Base-by-base conservation (phyloP, 1,140 invertebrate genomes). In the Bacillus rossius region DNA sequence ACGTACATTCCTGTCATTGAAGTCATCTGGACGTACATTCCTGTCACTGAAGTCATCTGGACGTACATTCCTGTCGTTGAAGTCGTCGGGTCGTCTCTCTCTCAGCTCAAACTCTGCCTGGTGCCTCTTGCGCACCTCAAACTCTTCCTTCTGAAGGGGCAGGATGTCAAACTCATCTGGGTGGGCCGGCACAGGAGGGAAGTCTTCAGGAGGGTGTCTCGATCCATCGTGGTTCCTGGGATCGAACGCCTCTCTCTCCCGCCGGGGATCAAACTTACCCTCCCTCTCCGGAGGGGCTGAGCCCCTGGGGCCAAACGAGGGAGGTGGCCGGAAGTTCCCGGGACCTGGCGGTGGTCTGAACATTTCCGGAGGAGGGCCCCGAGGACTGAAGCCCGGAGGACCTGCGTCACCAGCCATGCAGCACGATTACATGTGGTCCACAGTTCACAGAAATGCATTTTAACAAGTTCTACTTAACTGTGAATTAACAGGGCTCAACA, bases 51-150 rank as follows among this genome's bases (percentile, higher is more conserved):
- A 66, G 29, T 73, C 71, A 34, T 49, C 47, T 49, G 10, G 10
- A 8, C 14, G n/a, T 3, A 49, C 8, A 19, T 5, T 67, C 29
- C 57, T 29, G 29, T 64, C 17, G 16, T 70, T 65, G 7, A 75
- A 77, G 4, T 76, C 74, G 5, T 76, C 75, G 0, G 72, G 64
- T 16, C 73, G 67, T 0, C 72, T 67, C 1, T 71, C 53, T 43
- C 53, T 16, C 23, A 42, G 25, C 10, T 50, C 37, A 26, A 45
- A 55, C n/a, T 76, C 74, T 4, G 76, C 75, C 0, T 71, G 64
- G 16, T 73, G 67, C 1, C 72, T 67, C 1, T 71, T 41, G 23
- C 53, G 29, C 23, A 42, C 23, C 10, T 50, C 37, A 26, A 45
- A 55, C n/a, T 70, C 34, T 67, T 73, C 53, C 19, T 40, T 23